Percentiles rank a stretch among this genome's conserved stretches.
Evolutionary conservation across 2,888 invertebrate genomes (phyloP).

Genomic region (Catocala sponsa): DNA sequence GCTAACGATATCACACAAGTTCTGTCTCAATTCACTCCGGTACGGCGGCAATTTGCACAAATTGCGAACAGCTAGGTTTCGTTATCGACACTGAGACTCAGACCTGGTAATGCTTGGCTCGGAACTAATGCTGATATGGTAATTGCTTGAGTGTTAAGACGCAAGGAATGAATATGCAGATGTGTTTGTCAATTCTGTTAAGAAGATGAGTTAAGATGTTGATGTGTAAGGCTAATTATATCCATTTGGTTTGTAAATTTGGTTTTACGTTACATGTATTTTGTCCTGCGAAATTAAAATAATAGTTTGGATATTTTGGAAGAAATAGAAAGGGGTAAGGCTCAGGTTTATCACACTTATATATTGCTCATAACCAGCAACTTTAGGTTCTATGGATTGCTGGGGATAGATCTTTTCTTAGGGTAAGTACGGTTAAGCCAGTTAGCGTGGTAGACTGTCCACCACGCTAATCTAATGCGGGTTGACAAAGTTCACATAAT

Average conservation of each 20-base stretch:
- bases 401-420: too few relatives aligned
- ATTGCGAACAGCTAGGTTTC: conserved; percentile 67
- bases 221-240: background rate
- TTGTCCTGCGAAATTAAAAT: too few relatives aligned
- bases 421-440: too few relatives aligned
- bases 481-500: too few relatives aligned
- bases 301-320: too few relatives aligned
- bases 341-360: too few relatives aligned
- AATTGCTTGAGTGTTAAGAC: conserved; percentile 53
- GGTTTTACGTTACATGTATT: background rate
- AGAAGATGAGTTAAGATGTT: conserved; percentile 18
- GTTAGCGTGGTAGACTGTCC: too few relatives aligned
- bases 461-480: too few relatives aligned
- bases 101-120: conserved; percentile 36
- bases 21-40: conserved; percentile 67
- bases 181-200: conserved; percentile 18
- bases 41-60: conserved; percentile 73
- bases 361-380: too few relatives aligned
- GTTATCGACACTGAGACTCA: conserved; percentile 59
- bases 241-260: conserved; percentile 3
- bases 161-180: conserved; percentile 22
- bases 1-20: conserved; percentile 69
- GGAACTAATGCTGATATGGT: conserved; percentile 43
- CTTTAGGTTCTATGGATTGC: too few relatives aligned
- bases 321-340: too few relatives aligned